Percentiles rank a stretch among this genome's conserved stretches.
phyloP scores from a whole-genome alignment of 1,140 invertebrate species.

The Philotrypesis tridentata region DNA sequence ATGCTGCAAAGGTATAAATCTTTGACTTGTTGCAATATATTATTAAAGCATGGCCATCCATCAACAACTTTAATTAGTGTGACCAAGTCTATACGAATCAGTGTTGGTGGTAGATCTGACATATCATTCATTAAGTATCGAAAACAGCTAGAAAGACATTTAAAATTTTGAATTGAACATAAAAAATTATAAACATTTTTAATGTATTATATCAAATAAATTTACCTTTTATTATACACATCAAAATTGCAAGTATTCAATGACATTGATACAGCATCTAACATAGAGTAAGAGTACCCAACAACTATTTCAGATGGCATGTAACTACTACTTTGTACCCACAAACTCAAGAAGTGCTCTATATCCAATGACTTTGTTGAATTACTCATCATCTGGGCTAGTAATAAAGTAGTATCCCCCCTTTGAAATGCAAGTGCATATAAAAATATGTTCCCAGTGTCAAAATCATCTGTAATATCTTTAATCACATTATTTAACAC shows the following conservation, averaged over 20 bases:
- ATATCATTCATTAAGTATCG: constrained; percentile 26
- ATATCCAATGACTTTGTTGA: constrained; percentile 11
- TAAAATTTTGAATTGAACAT: neutral
- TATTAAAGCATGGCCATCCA: constrained; percentile 42
- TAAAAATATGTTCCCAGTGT: constrained; percentile 27
- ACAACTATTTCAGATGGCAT: constrained; percentile 31
- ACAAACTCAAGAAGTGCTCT: constrained; percentile 28
- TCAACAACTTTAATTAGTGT: constrained; percentile 39
- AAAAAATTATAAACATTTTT: neutral
- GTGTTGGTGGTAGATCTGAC: constrained; percentile 31
- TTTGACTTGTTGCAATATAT: constrained; percentile 41
- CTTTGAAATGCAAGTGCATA: constrained; percentile 29
- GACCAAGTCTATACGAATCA: constrained; percentile 40
- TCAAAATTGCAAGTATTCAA: constrained; percentile 44
- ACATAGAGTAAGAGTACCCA: constrained; percentile 29
- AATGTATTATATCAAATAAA: neutral
- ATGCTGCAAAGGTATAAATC: constrained; percentile 47
- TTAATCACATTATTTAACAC: constrained; percentile 34
- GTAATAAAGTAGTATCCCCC: constrained; percentile 37
- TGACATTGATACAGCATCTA: constrained; percentile 43
- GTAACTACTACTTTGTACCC: constrained; percentile 18
- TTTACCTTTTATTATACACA: constrained; percentile 42
- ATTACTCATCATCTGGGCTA: constrained; percentile 40
- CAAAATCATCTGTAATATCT: constrained; percentile 27
- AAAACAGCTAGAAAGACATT: constrained; percentile 33